Evolutionary conservation across 37 sponge, comb jelly and placozoan species (phyloP), one percentile per base, ranked within the genome.

Genomic region (Cliona cf. orientalis): DNA sequence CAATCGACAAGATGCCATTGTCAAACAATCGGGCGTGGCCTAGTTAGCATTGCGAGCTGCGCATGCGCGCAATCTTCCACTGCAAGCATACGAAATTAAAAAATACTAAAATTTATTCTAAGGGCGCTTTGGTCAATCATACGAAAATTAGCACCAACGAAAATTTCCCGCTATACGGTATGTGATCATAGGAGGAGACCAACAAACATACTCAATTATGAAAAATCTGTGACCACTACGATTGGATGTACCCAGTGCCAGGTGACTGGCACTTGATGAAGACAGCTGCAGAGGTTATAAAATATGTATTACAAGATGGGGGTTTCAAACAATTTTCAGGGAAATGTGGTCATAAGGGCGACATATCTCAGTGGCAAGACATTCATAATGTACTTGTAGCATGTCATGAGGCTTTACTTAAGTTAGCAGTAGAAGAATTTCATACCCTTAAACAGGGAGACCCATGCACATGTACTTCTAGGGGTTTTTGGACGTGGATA

Each of bases 401-500:
- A 49, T 9, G 9, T 19, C 14, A 49, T 49, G 53, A 49, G 14
- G 53, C 53, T 19, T 49, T 49, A 14, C 53, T 49, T 19, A 14
- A 9, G 9, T 49, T 9, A 19, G 14, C 14, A 19, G 53, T 49
- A 49, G 53, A 49, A 49, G 53, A 49, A 49, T 49, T 49, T 49
- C 9, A 49, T 19, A 49, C 9, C 9, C 53, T 19, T 49, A 49
- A 49, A 19, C 53, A 9, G 53, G 14, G 14, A 19, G 9, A 14
- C 14, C 14, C 14, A 49, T n/a, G n/a, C n/a, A n/a, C n/a, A n/a
- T n/a, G n/a, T n/a, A 34, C 6, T 4, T 19, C 37, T 29, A 17
- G 21, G 5, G 42, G 35, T 36, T 69, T 37, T 36, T 69, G 71
- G 71, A 41, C 19, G 6, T 69, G 71, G 71, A 41, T 69, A 21